These are phyloP conservation scores for Semotilus atromaculatus DNA, from an alignment of 2,797 vertebrate genomes.

Conservation along the genomic window DNA sequence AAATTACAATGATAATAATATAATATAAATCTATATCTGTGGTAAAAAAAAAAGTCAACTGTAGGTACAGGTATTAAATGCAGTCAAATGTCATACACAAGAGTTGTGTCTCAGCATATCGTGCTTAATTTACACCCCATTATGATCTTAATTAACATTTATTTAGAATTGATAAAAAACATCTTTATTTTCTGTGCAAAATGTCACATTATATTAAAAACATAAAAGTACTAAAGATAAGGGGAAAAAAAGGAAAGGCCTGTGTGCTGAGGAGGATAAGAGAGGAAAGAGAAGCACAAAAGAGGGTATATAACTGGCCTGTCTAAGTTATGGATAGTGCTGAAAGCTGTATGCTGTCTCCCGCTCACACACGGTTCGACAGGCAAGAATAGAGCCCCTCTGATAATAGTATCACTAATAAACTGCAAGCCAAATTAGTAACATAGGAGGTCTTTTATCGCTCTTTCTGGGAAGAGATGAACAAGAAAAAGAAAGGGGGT, in stretches of 20 bases:
- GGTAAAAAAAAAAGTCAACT: too few species aligned
- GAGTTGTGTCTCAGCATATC: too few species aligned
- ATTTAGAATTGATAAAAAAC: not conserved
- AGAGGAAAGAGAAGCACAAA: constrained; percentile 86
- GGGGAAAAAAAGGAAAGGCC: constrained; percentile 59
- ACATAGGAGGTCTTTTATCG: constrained; percentile 98
- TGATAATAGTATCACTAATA: constrained; percentile 99
- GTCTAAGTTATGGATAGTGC: constrained; percentile 96
- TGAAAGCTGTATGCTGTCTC: constrained; percentile 93
- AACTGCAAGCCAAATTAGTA: constrained; percentile 99
- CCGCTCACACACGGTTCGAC: constrained; percentile 96
- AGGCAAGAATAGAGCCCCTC: constrained; percentile 91
- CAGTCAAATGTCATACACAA: too few species aligned
- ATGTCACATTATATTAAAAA: not conserved
- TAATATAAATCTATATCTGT: too few species aligned
- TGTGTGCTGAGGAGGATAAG: constrained; percentile 86
- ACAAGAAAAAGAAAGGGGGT: constrained; percentile 85
- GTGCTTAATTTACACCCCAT: too few species aligned
- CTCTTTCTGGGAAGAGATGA: constrained; percentile 80
- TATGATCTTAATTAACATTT: not conserved
- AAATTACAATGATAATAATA: too few species aligned
- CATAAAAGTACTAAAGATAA: not conserved
- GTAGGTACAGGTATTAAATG: too few species aligned
- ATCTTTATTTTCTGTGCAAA: not conserved
- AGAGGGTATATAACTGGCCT: constrained; percentile 77